Evolutionary conservation across 2,888 invertebrate genomes (phyloP), one percentile per base, ranked within the genome.

Genomic region (Fabriciana adippe): DNA sequence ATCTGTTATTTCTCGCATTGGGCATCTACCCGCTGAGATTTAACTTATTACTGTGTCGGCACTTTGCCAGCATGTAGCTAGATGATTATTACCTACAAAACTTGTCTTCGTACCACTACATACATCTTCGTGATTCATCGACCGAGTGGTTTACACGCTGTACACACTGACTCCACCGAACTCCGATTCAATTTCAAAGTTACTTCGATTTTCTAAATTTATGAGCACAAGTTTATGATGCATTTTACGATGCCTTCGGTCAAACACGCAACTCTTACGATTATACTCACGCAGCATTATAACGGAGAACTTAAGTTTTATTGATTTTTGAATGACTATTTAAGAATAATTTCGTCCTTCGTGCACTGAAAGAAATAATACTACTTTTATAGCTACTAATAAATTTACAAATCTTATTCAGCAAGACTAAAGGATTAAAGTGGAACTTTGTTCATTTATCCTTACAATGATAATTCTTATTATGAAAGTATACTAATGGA

Each of bases 191-290:
- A 84, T 85, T 81, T 80, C 77, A 71, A 74, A 82, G 78, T 80
- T 78, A 77, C 76, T 79, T 86, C 85, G 86, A 88, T 88, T 88
- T 87, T 85, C 79, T 80, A 86, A 88, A 88, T 85, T 88, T 86
- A 89, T 89, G 86, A 82, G 78, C 79, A 78, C 79, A 74, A 81
- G 75, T 90, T 90, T 90, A 89, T 88, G 87, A 82, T 85, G 83
- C 84, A 85, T 84, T 90, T 90, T 89, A 90, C 89, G 88, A 87
- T 85, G 79, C 80, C 84, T 85, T 86, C 84, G 87, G 88, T 87
- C 88, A 87, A 87, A 89, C 89, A 89, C 87, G 88, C 89, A 83
- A 89, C 85, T 86, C 78, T 79, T 78, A 80, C 81, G 81, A 86
- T 89, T 89, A 89, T 79, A 78, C 85, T 81, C 85, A 86, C 84